Percentiles rank a stretch among this genome's conserved stretches.
phyloP scores from a whole-genome alignment of 2,888 invertebrate species.

The Drosophila prostipennis region DNA sequence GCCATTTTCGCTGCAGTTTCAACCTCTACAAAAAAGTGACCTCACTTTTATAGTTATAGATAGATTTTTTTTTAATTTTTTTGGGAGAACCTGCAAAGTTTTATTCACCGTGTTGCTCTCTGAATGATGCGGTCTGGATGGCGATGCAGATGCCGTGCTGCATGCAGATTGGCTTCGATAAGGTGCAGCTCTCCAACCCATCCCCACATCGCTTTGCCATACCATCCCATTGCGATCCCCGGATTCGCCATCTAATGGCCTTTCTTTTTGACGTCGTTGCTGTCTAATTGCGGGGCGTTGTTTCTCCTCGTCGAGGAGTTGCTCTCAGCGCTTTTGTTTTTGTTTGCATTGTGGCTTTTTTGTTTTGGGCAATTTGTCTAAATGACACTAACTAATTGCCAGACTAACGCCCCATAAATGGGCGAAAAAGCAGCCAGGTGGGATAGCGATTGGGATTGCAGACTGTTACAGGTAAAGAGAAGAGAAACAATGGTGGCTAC shows the following conservation, averaged over 20 bases:
- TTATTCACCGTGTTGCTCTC: neutral
- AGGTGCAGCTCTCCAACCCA: constrained; percentile 25
- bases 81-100: too few species aligned
- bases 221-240: neutral
- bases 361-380: constrained; percentile 71
- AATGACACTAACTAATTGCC: constrained; percentile 76
- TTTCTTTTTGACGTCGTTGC: constrained; percentile 69
- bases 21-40: too few species aligned
- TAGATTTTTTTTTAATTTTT: too few species aligned
- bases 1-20: too few species aligned
- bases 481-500: constrained; percentile 58
- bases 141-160: constrained; percentile 54
- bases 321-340: constrained; percentile 36
- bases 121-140: constrained; percentile 35
- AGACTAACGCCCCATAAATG: constrained; percentile 77
- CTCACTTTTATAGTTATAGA: too few species aligned
- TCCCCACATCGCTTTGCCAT: neutral
- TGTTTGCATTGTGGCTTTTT: constrained; percentile 30
- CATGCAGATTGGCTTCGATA: constrained; percentile 70
- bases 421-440: constrained; percentile 36
- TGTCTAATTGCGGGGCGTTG: constrained; percentile 51
- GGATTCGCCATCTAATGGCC: constrained; percentile 64
- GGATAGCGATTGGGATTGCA: neutral
- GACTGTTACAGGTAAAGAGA: neutral
- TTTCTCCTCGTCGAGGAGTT: constrained; percentile 28